phyloP scores from a whole-genome alignment of 2,888 invertebrate genomes.

The Steinernema hermaphroditum region DNA sequence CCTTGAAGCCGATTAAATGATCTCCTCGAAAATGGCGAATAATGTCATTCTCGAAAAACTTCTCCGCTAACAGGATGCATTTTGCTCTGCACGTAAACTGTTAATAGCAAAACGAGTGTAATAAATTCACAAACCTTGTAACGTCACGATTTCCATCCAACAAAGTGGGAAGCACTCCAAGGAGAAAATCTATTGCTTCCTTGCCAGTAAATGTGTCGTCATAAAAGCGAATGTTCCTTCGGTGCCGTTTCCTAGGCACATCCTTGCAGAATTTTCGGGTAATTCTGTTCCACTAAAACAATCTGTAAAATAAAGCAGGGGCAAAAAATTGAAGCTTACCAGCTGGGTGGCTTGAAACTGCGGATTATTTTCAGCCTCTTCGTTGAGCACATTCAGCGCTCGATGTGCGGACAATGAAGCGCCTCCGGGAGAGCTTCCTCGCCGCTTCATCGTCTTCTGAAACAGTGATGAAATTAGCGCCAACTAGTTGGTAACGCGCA shows the following conservation, averaged over 20 bases:
- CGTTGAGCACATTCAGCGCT: too few relatives aligned
- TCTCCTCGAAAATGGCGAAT: neutral
- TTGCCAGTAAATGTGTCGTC: too few relatives aligned
- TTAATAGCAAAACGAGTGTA: too few relatives aligned
- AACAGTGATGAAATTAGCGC: neutral
- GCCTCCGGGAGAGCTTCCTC: neutral
- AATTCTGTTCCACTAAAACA: constrained; percentile 1
- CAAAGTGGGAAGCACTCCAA: too few relatives aligned
- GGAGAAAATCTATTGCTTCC: too few relatives aligned
- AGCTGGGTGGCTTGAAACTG: neutral
- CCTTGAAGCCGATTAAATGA: neutral
- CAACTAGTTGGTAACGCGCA: neutral
- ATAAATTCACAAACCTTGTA: too few relatives aligned
- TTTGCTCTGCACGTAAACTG: too few relatives aligned
- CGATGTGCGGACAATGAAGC: neutral
- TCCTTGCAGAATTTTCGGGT: constrained; percentile 6
- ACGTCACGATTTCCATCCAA: too few relatives aligned
- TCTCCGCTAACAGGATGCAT: constrained; percentile 4
- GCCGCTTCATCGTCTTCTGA: neutral
- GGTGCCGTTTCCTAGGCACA: neutral
- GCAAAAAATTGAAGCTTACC: neutral
- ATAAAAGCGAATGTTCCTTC: too few relatives aligned
- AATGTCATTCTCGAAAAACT: constrained; percentile 19
- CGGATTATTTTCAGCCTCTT: too few relatives aligned
- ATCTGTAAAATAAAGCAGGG: neutral